Percentiles rank a stretch among this genome's conserved stretches.
Conservation (phyloP, 2,888 invertebrate species). For the Trachelus troglodyta region DNA sequence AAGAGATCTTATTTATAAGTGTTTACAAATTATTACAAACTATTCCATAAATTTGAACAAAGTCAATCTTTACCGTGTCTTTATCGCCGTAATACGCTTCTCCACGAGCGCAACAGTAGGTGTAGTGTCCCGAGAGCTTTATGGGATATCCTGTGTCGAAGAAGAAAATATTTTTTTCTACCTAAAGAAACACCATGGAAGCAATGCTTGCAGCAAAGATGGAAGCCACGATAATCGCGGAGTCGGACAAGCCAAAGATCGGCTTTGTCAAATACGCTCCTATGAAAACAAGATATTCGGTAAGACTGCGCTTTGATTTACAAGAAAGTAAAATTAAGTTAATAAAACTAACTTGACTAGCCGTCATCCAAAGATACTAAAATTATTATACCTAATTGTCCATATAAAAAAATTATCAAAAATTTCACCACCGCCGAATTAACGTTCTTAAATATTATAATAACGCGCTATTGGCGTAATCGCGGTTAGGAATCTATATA, state of each 20-base stretch:
- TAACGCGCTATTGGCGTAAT: background rate
- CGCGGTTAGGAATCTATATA: too few species aligned
- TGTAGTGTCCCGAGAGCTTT: background rate
- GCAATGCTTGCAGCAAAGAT: slow-evolving; percentile 27
- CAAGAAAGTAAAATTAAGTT: background rate
- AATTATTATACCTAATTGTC: background rate
- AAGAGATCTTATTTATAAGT: background rate
- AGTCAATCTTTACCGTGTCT: background rate
- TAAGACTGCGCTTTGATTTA: slow-evolving; percentile 35
- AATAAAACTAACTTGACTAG: background rate
- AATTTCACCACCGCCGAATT: background rate
- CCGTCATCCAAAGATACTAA: background rate
- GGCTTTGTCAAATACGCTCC: slow-evolving; percentile 51
- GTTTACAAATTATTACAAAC: background rate
- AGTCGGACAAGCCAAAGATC: slow-evolving; percentile 39
- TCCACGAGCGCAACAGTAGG: background rate
- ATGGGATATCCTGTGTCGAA: background rate
- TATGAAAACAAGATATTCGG: slow-evolving; percentile 54
- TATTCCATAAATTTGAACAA: background rate
- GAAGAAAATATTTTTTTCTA: background rate
- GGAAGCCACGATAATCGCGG: slow-evolving; percentile 26
- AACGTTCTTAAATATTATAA: background rate
- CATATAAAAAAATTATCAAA: background rate
- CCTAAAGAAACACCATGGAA: slow-evolving; percentile 32
- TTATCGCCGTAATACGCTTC: background rate